Base-by-base conservation (phyloP, 2,888 invertebrate species). In the Busseola fusca region DNA sequence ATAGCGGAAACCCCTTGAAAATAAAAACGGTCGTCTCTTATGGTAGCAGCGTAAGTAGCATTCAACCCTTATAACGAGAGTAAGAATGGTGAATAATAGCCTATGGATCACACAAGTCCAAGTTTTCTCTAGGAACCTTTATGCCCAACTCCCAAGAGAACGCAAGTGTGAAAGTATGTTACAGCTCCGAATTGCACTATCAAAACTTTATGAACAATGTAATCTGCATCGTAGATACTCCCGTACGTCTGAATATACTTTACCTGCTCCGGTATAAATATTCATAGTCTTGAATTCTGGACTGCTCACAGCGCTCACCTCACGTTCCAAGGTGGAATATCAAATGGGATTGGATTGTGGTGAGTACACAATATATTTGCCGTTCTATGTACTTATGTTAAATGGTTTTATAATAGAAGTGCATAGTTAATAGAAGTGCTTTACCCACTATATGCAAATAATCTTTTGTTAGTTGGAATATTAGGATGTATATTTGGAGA, bases 211-310 rank as follows among this genome's bases (percentile, higher is more conserved):
- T 80, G 77, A 77, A 72, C 83, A 77, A 80, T 64, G 83, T 72
- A 80, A 72, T 72, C 81, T 80, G 69, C 76, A 70, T 67, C 52
- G 64, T 64, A 73, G 45, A 59, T 74, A 64, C 78, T 73, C 63
- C 34, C 40, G 64, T 30, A 69, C 70, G 68, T 66, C 70, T 76
- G 76, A 72, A 72, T 69, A 74, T 80, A 74, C 71, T 72, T 75
- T 68, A 80, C 69, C 66, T 62, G 62, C 25, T 79, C 56, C 58
- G 60, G 57, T 64, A 72, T 82, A 83, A 83, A 83, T 83, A 83
- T 83, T 84, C 85, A 83, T 82, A 75, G 72, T 71, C 75, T 82
- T 78, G 81, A 81, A 74, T 83, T 80, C 80, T 82, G 85, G 74
- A 75, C 80, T 84, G 71, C 63, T 73, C 75, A 83, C 74, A 74